Base-by-base conservation (phyloP, 2,113 vertebrate species). In the Pavo muticus region DNA sequence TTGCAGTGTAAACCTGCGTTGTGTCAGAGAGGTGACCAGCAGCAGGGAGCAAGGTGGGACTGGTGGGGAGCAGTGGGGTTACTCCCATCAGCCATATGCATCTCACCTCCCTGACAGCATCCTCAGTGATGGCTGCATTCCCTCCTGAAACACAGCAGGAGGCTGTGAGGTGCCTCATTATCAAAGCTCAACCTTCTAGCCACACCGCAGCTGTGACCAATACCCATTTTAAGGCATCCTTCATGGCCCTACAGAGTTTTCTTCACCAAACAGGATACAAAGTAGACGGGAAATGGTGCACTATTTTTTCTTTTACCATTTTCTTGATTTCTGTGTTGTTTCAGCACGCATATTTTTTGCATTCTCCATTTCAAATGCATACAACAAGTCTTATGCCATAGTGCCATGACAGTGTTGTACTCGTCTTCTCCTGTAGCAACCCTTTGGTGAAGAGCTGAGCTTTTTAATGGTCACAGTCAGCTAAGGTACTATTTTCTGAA, bases 41-140 rank as follows among this genome's bases (percentile, higher is more conserved):
- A 80, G 18, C 17, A 52, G 17, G 27, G 18, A 63, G 45, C 6
- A 45, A 75, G 30, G 3, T 42, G 29, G 1, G 7, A 8, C 17
- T 74, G 2, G 2, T 52, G 0, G 0, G 8, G n/a, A 29, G 29
- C 52, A 21, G 21, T 4, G 12, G 12, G 10, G 5, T 29, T 37
- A 8, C 48, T 50, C 48, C 48, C 20, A 6, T 2, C 12, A 64
- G n/a, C 64, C 3, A 0, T 27, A 19, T 1, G 1, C 40, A 60
- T 74, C 63, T 80, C 40, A 35, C 40, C 2, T 19, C 29, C 42
- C 60, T 25, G 45, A 48, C 2, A 8, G 40, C 50, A 71, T 45
- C 83, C 72, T 74, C 1, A 4, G 40, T 27, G 54, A 17, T 0
- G 27, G 75, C 37, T 93, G 35, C 27, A 18, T 16, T 32, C 21